Evolutionary conservation across 2,888 invertebrate species (phyloP).

Genomic region (Brenthis hecate): DNA sequence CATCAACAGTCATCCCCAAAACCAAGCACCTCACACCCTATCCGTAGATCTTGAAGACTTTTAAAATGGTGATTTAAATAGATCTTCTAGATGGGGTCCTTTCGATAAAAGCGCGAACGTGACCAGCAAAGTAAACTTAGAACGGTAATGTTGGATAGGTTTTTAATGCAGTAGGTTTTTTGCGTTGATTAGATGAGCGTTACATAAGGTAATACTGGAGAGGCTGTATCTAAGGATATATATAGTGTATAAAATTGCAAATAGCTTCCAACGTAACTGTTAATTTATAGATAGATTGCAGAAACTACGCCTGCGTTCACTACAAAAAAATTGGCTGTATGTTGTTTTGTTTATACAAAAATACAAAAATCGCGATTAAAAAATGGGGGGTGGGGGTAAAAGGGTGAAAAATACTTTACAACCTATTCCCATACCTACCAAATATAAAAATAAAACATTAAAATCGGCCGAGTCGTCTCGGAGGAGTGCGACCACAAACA

Average conservation of each 20-base stretch:
- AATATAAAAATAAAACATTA: no score
- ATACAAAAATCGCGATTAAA: no score
- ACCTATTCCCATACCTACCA: no score
- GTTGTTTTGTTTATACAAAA: no score
- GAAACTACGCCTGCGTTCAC: no score
- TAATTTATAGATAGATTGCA: no score
- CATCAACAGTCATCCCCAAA: not conserved
- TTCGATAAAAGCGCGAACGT: slow-evolving; percentile 38
- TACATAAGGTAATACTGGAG: slow-evolving; percentile 1
- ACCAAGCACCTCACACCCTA: slow-evolving; percentile 13
- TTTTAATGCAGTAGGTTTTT: slow-evolving; percentile 29
- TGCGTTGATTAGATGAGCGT: slow-evolving; percentile 24
- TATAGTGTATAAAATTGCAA: not conserved
- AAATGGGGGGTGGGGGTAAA: no score
- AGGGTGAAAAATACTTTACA: no score
- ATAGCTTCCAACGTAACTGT: no score
- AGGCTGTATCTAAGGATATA: not conserved
- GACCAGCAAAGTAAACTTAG: slow-evolving; percentile 33
- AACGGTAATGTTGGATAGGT: slow-evolving; percentile 27
- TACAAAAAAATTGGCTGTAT: no score
- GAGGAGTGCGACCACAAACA: no score
- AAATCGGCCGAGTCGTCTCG: no score
- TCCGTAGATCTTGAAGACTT: slow-evolving; percentile 35
- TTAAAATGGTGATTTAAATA: slow-evolving; percentile 42
- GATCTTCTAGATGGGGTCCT: slow-evolving; percentile 41